Percentiles rank a stretch among this genome's conserved stretches.
These are phyloP conservation scores for Polypedilum vanderplanki DNA, from an alignment of 1,140 invertebrate genomes.

Conservation along the genomic window DNA sequence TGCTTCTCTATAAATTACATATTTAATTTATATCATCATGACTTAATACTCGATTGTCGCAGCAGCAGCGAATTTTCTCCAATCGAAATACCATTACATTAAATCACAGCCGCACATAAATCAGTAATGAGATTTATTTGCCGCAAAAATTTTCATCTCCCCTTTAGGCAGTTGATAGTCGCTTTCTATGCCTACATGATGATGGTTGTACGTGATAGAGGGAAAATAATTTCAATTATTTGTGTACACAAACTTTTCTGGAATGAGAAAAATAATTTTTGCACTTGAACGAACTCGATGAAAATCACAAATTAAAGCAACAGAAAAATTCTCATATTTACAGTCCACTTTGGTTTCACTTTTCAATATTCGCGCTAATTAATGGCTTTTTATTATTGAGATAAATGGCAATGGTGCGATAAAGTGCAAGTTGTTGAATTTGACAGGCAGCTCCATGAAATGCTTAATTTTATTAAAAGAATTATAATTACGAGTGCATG, in stretches of 20 bases:
- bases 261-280: neutral
- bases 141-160: neutral
- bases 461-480: neutral
- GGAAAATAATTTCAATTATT: too few relatives aligned
- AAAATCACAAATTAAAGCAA: neutral
- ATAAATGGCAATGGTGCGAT: neutral
- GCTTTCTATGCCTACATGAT: too few relatives aligned
- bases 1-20: neutral
- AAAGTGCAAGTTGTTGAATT: neutral
- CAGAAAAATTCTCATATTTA: neutral
- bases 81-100: constrained; percentile 1
- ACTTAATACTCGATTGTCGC: neutral
- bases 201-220: too few relatives aligned
- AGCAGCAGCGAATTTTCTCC: neutral
- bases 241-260: too few relatives aligned
- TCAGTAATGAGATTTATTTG: constrained; percentile 1
- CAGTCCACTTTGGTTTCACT: neutral
- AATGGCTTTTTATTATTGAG: neutral
- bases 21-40: neutral
- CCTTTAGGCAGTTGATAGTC: neutral
- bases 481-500: neutral
- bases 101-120: constrained; percentile 4
- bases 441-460: neutral
- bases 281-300: neutral
- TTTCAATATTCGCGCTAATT: constrained; percentile 19